These are phyloP conservation scores for Ciconia boyciana DNA, from an alignment of 2,113 vertebrate genomes.

Conservation along the genomic window DNA sequence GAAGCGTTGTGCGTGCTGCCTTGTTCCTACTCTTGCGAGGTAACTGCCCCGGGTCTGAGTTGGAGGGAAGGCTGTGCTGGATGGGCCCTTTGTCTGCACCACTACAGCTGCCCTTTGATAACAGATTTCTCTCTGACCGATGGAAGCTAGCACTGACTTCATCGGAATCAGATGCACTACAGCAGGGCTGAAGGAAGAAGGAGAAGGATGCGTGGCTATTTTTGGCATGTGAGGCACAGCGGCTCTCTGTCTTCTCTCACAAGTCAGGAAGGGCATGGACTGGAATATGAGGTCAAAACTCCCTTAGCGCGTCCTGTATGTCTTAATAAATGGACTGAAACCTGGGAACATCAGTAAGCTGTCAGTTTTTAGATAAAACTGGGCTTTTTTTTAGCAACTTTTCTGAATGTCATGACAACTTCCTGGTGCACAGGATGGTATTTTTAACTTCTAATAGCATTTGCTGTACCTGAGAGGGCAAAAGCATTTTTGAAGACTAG, in stretches of 20 bases:
- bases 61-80: not conserved
- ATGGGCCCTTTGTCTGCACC: not conserved
- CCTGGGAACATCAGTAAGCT: not conserved
- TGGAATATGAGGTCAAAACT: conserved; percentile 23
- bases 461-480: not conserved
- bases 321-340: not conserved
- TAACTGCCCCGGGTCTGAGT: not conserved
- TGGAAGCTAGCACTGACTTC: not conserved
- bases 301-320: not conserved
- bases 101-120: not conserved
- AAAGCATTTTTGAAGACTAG: not conserved
- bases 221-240: not conserved
- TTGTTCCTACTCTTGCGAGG: not conserved
- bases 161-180: not conserved
- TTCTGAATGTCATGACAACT: not conserved
- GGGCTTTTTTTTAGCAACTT: not conserved
- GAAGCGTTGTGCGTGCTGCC: not conserved
- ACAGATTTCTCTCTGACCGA: not conserved
- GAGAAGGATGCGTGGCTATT: not conserved
- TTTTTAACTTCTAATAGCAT: not conserved
- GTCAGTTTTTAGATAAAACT: not conserved
- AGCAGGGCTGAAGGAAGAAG: not conserved
- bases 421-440: not conserved
- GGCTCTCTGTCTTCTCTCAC: not conserved
- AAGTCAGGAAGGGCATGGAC: conserved; percentile 23